Evolutionary conservation across 2,888 invertebrate species (phyloP), one percentile per base, ranked within the genome.

Genomic region (Sesia apiformis): DNA sequence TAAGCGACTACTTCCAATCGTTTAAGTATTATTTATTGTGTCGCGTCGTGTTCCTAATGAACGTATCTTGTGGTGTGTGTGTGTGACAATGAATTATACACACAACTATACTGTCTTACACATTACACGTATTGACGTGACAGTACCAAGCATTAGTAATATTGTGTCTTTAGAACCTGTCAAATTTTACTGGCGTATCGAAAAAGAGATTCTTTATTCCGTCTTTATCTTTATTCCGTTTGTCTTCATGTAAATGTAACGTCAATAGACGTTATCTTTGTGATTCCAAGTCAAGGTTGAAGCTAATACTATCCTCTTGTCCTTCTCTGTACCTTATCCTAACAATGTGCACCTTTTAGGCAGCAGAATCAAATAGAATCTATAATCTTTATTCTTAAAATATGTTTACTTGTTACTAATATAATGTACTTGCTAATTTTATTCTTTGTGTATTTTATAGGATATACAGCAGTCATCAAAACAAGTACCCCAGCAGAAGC

Each of bases 391-490:
- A 52, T 6, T 52, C 38, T 38, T 50, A 51, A 51, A 53, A 8
- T 53, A 52, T 52, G 52, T 53, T 53, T 23, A n/a, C 49, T 50
- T 5, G 4, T 7, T 5, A 50, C 46, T 57, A 40, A 55, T 60
- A 53, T 57, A 57, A 61, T 54, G 23, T 23, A 2, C 23, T 23
- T 23, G 55, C 54, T 71, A 64, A 78, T 61, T 42, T 63, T 53
- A 40, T 59, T 53, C 49, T 52, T 63, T 63, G 58, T 65, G 54
- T 64, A 58, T 55, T 63, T 85, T 86, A 57, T 85, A 86, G 87
- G 82, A 80, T 54, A 60, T 79, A 6, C 52, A 50, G 61, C 64
- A 67, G 58, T 53, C 63, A 39, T 60, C 63, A 53, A 76, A 70
- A 55, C 73, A 67, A 57, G 64, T 60, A 4, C 52, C 4, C 39